These are phyloP conservation scores for Sinosuthora webbiana DNA, from an alignment of 2,113 vertebrate genomes.

Conservation along the genomic window DNA sequence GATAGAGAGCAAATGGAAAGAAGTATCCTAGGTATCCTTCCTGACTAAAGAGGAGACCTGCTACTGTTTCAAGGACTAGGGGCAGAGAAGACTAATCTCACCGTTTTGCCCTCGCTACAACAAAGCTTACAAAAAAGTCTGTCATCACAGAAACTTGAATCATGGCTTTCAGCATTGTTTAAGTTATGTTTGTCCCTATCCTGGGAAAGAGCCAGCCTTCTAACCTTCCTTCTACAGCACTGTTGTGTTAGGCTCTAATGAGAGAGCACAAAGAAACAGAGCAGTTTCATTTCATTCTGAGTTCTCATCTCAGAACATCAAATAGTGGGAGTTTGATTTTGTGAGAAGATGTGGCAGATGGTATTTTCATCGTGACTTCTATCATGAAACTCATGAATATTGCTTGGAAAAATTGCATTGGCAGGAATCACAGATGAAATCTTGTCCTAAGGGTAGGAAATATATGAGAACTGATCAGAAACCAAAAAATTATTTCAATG, in stretches of 20 bases:
- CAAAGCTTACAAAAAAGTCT: not conserved
- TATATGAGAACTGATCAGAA: not conserved
- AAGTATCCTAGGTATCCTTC: not conserved
- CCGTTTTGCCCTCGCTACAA: not conserved
- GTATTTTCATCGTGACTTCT: not conserved
- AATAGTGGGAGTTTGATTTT: not conserved
- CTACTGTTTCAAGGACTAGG: not conserved
- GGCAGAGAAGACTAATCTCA: not conserved
- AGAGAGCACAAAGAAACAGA: not conserved
- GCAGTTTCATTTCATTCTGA: no score
- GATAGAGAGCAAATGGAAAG: not conserved
- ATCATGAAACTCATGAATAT: not conserved
- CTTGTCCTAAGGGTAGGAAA: not conserved
- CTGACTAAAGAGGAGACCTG: not conserved
- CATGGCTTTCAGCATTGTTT: not conserved
- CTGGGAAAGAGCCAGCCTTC: not conserved
- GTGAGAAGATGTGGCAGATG: not conserved
- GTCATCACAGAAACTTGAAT: not conserved
- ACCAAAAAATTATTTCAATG: not conserved
- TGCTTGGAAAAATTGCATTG: not conserved
- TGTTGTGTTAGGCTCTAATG: rapidly evolving
- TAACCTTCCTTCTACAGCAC: not conserved
- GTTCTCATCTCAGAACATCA: not conserved
- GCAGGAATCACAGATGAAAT: not conserved
- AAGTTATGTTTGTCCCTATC: not conserved